Conservation (phyloP, 2,113 vertebrate species). For the Psilopsiagon aymara region DNA sequence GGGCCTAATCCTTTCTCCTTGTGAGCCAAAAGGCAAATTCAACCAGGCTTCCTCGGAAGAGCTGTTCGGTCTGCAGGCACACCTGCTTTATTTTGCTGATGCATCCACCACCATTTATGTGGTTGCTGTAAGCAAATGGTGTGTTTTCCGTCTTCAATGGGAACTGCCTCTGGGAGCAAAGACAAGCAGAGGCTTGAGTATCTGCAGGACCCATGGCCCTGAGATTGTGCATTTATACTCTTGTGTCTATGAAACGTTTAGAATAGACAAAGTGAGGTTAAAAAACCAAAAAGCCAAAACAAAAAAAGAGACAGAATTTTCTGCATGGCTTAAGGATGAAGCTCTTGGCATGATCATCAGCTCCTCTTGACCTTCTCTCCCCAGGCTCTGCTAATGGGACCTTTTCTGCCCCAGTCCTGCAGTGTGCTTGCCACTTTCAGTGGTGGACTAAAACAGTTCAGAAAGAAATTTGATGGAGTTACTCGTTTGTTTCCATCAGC, state of each 20-base stretch:
- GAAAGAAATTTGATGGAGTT: neutral
- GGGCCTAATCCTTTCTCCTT: neutral
- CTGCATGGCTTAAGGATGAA: neutral
- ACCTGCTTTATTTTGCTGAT: neutral
- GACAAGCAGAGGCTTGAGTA: neutral
- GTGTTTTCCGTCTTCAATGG: neutral
- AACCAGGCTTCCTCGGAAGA: neutral
- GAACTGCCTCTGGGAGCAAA: neutral
- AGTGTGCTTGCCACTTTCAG: neutral
- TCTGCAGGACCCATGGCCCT: neutral
- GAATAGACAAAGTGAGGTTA: neutral
- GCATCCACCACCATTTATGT: rapidly evolving
- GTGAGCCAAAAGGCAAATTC: neutral
- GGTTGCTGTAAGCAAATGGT: neutral
- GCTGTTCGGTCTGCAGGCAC: neutral
- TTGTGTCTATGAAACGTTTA: neutral
- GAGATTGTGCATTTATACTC: neutral
- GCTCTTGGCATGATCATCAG: neutral
- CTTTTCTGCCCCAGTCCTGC: neutral
- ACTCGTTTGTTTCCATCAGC: neutral
- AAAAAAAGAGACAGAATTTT: neutral
- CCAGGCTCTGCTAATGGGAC: neutral
- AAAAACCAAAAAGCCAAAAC: neutral
- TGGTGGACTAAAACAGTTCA: neutral
- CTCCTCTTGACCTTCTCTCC: neutral